phyloP scores from a whole-genome alignment of 2,888 invertebrate species.

The Eutolmus rufibarbis region DNA sequence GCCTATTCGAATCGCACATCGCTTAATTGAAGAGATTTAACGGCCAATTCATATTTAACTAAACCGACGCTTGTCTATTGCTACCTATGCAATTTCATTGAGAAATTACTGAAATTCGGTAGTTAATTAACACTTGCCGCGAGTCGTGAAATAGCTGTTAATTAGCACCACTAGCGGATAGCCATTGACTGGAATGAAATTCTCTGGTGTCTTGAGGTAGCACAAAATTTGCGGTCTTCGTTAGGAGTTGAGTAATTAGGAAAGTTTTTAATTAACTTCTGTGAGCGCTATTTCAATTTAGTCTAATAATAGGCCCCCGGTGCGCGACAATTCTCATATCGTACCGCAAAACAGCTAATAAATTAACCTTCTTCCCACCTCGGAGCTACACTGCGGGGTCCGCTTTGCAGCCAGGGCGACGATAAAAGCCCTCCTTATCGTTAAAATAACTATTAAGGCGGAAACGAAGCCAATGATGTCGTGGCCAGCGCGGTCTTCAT shows the following conservation, averaged over 20 bases:
- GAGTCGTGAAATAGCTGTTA: neutral
- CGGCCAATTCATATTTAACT: neutral
- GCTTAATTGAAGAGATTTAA: neutral
- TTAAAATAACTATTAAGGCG: slow-evolving; percentile 1
- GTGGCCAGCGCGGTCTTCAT: neutral
- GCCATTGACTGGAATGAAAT: neutral
- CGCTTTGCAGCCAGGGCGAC: neutral
- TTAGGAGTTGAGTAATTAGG: neutral
- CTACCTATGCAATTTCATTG: neutral
- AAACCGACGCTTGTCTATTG: neutral
- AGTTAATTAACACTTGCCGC: neutral
- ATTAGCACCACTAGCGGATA: neutral
- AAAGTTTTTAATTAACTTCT: neutral
- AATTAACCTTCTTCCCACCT: neutral
- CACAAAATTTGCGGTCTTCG: neutral
- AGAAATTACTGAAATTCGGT: neutral
- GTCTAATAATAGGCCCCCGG: neutral
- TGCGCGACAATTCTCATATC: neutral
- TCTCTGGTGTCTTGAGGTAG: neutral
- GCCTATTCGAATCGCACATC: neutral
- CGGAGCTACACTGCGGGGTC: neutral
- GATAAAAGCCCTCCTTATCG: neutral
- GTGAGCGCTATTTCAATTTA: neutral
- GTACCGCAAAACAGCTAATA: neutral
- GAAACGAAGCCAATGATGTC: neutral